These are phyloP conservation scores for Taxidea taxus DNA, from an alignment of 2,113 vertebrate genomes.

Conservation along the genomic window DNA sequence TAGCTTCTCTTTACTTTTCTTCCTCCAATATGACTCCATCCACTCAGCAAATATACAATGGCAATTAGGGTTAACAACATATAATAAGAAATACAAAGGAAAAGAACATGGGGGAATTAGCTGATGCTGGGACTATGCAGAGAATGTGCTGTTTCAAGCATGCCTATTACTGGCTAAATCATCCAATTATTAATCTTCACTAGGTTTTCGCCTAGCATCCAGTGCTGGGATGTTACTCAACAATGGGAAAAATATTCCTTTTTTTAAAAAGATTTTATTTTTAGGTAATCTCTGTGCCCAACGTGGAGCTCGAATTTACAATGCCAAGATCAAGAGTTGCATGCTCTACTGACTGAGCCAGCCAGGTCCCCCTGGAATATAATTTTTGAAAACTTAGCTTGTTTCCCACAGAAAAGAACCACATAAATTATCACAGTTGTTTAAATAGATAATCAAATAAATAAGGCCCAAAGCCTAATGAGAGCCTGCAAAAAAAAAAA, in stretches of 20 bases:
- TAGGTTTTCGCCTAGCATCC: neutral
- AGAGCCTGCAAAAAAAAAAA: neutral
- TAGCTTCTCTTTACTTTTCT: neutral
- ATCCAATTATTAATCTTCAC: conserved; percentile 28
- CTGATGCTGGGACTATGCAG: neutral
- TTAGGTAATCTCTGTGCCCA: neutral
- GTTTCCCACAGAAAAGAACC: neutral
- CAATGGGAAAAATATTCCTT: neutral
- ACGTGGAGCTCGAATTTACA: neutral
- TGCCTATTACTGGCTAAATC: conserved; percentile 22
- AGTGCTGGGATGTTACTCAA: neutral
- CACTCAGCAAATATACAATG: conserved; percentile 27
- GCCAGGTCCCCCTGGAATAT: neutral
- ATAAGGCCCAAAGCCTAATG: neutral
- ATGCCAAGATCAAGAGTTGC: neutral
- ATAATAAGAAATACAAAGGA: conserved; percentile 53
- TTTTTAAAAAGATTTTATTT: neutral
- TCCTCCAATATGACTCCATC: neutral
- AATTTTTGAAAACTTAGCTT: neutral
- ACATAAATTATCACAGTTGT: neutral
- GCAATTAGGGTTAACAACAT: conserved; percentile 49
- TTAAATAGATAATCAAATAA: neutral
- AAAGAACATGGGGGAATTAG: conserved; percentile 17
- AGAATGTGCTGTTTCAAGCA: conserved; percentile 25
- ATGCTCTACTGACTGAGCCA: neutral